Percentiles rank a stretch among this genome's conserved stretches.
phyloP scores from a whole-genome alignment of 2,888 invertebrate species.

The Heliconius erato region DNA sequence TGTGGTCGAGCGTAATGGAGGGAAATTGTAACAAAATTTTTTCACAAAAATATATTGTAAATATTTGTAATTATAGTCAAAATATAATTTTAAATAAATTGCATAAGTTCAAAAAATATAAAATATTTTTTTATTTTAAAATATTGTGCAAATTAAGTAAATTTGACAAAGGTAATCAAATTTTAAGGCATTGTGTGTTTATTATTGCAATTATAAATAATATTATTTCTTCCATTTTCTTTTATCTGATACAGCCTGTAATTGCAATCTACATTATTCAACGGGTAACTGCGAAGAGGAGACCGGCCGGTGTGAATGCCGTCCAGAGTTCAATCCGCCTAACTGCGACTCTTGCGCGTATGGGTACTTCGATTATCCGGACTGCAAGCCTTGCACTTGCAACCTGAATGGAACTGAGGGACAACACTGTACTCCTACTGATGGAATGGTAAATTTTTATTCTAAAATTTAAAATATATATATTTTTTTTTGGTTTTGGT shows the following conservation, averaged over 20 bases:
- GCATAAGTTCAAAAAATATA: no score
- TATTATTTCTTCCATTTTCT: background rate
- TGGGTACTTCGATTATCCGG: conserved; percentile 97
- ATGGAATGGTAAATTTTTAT: conserved; percentile 83
- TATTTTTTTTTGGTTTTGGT: background rate
- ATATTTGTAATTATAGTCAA: no score
- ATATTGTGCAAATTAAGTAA: no score
- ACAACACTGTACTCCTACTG: conserved; percentile 93
- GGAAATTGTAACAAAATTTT: no score
- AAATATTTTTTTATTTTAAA: no score
- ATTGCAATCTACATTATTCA: conserved; percentile 93
- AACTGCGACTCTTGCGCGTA: conserved; percentile 94
- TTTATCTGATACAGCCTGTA: conserved; percentile 89
- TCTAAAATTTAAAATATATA: background rate
- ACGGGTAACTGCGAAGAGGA: conserved; percentile 98
- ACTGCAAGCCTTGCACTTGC: conserved; percentile 97
- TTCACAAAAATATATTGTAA: no score
- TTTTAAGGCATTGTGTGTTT: no score
- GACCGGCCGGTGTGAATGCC: conserved; percentile 95
- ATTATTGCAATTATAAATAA: background rate
- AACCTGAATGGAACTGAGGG: conserved; percentile 95
- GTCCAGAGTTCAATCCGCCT: conserved; percentile 91
- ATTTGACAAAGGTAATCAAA: no score
- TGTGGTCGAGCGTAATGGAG: no score
- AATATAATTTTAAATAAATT: no score